These are phyloP conservation scores for Reticulitermes lucifugus DNA, from an alignment of 2,888 invertebrate species.

Conservation along the genomic window DNA sequence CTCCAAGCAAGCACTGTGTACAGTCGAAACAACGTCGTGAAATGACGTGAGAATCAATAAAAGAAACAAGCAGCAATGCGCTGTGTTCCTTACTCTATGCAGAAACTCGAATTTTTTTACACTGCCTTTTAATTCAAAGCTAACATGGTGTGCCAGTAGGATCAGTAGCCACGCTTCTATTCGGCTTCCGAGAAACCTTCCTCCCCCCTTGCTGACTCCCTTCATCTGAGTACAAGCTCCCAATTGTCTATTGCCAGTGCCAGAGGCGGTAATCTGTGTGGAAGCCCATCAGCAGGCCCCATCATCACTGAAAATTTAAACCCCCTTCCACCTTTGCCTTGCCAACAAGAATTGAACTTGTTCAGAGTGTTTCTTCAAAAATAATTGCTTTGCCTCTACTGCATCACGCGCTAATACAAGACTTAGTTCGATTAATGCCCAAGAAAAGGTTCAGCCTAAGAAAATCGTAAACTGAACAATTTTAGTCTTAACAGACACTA, in stretches of 20 bases:
- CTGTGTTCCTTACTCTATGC: too few species aligned
- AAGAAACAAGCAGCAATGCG: too few species aligned
- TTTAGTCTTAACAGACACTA: not conserved
- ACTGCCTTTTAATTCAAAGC: too few species aligned
- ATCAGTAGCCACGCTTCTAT: not conserved
- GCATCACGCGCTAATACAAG: not conserved
- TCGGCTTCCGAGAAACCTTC: slow-evolving; percentile 4
- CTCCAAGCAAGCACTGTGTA: too few species aligned
- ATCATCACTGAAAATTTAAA: not conserved
- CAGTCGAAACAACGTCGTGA: too few species aligned
- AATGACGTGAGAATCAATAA: too few species aligned
- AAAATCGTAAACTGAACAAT: not conserved
- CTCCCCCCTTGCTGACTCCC: not conserved
- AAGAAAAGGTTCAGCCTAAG: not conserved
- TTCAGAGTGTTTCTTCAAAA: not conserved
- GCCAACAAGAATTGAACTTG: not conserved
- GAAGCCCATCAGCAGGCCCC: slow-evolving; percentile 4
- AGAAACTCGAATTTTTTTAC: too few species aligned
- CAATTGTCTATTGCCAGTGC: slow-evolving; percentile 9
- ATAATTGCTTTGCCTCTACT: slow-evolving; percentile 15
- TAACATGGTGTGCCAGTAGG: too few species aligned
- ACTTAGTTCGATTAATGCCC: not conserved
- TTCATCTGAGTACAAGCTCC: not conserved
- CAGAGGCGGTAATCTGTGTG: not conserved
- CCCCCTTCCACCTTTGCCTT: not conserved